A percentile compares a stretch with the other conserved stretches of the same genome.
phyloP scores from a whole-genome alignment of 2,888 invertebrate genomes.

The Caenorhabditis auriculariae region DNA sequence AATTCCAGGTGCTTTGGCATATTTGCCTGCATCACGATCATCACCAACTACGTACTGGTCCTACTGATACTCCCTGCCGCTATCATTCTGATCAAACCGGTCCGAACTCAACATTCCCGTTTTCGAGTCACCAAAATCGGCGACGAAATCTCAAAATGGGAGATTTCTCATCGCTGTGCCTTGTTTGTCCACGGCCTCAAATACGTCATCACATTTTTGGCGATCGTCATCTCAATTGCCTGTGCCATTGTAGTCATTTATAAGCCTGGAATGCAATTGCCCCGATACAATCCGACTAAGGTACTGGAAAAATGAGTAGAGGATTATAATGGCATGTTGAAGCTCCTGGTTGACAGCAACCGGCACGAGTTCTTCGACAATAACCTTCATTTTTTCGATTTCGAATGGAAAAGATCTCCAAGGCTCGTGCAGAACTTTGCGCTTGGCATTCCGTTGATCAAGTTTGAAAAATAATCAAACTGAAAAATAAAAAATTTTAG shows the following conservation, averaged over 20 bases:
- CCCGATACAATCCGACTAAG: conserved; percentile 55
- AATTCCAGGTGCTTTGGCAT: conserved; percentile 56
- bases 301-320: conserved; percentile 3
- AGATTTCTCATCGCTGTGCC: not conserved
- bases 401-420: conserved; percentile 34
- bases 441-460: conserved; percentile 15
- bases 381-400: conserved; percentile 39
- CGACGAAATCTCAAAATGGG: not conserved
- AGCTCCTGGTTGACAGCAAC: conserved; percentile 46
- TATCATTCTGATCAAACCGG: conserved; percentile 19
- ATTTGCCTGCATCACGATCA: conserved; percentile 88
- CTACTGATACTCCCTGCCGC: conserved; percentile 65
- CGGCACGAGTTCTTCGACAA: conserved; percentile 54
- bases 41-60: conserved; percentile 87
- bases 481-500: not conserved
- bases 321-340: conserved; percentile 14
- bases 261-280: conserved; percentile 36
- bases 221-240: conserved; percentile 10
- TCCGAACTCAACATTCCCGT: too few relatives aligned
- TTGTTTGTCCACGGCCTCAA: conserved; percentile 10
- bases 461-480: conserved; percentile 6
- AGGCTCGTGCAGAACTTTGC: conserved; percentile 33
- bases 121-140: too few relatives aligned
- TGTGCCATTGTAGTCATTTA: conserved; percentile 21
- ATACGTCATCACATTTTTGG: conserved; percentile 11